Percentiles rank a stretch among this genome's conserved stretches.
phyloP scores from a whole-genome alignment of 2,797 vertebrate species.

The Ceryle rudis region DNA sequence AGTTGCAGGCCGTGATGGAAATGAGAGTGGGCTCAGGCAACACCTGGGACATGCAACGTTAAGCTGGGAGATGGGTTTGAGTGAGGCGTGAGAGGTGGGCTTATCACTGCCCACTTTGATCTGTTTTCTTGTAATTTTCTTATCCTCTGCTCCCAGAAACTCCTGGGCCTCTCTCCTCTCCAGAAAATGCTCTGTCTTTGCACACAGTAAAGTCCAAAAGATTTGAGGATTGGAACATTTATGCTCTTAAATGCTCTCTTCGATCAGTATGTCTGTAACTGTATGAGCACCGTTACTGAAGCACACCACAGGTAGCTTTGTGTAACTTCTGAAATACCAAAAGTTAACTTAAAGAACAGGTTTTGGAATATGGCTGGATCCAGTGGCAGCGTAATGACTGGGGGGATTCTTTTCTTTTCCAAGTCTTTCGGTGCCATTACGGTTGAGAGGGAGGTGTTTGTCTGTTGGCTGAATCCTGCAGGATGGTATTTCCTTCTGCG shows the following conservation, averaged over 20 bases:
- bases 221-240: neutral
- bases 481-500: neutral
- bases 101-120: neutral
- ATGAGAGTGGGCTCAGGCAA: neutral
- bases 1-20: neutral
- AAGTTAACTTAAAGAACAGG: neutral
- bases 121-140: neutral
- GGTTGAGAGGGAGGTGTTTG: neutral
- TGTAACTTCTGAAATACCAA: neutral
- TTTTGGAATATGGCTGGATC: neutral
- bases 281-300: neutral
- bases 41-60: neutral
- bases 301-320: rapidly evolving
- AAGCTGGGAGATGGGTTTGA: neutral
- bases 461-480: neutral
- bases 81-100: rapidly evolving
- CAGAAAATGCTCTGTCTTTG: neutral
- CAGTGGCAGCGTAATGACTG: rapidly evolving
- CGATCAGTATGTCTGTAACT: neutral
- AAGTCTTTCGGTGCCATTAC: neutral
- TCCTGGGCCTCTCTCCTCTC: neutral
- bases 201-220: neutral
- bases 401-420: neutral
- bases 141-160: neutral
- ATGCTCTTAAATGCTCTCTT: neutral